These are phyloP conservation scores for Glaucomys volans DNA, from an alignment of 2,113 vertebrate species.

Conservation along the genomic window DNA sequence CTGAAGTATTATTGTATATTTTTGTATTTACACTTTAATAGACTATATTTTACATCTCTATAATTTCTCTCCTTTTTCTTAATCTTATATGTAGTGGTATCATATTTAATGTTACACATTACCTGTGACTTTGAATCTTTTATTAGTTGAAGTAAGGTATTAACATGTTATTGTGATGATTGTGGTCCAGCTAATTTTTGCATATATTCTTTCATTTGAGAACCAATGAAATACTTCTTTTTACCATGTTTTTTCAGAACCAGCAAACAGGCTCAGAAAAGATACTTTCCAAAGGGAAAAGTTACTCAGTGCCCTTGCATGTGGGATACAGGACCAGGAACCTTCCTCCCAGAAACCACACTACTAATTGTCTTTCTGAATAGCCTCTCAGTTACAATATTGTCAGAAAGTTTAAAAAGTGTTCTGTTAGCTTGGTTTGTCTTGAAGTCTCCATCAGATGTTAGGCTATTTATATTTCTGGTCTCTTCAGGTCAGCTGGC, in stretches of 20 bases:
- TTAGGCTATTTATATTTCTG: constrained; percentile 22
- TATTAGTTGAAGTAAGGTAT: not conserved
- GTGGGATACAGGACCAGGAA: not conserved
- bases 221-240: not conserved
- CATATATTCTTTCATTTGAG: not conserved
- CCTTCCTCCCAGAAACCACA: not conserved
- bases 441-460: not conserved
- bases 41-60: not conserved
- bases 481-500: not conserved
- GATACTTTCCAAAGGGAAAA: not conserved
- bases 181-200: not conserved
- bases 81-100: not conserved
- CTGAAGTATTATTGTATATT: not conserved
- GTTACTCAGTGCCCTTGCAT: not conserved
- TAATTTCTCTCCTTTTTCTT: not conserved
- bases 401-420: not conserved
- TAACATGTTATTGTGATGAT: not conserved
- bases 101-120: not conserved
- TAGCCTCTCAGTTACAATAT: constrained; percentile 6
- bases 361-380: not conserved
- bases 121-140: not conserved
- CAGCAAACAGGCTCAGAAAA: not conserved
- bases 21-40: not conserved
- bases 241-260: not conserved
- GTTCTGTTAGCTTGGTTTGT: not conserved